Evolutionary conservation across 1,140 invertebrate species (phyloP), one percentile per base, ranked within the genome.

Genomic region (Globodera ellingtonae): DNA sequence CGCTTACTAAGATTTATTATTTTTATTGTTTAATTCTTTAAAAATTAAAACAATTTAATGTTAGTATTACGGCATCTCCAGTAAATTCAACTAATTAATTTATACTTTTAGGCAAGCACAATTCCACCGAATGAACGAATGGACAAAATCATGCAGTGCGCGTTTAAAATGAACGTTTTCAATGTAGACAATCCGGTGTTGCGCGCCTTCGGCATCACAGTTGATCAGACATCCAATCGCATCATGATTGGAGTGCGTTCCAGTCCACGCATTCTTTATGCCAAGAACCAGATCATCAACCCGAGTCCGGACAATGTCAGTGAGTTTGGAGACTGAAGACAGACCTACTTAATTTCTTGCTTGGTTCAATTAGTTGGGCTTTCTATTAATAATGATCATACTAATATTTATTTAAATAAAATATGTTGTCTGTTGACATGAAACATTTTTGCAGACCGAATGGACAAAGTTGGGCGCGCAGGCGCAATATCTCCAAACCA

Each of bases 201-300:
- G 44, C 35, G 71, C 70, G 81, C 80, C 56, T 82, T 82, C 46
- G 81, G 81, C 8, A 82, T 82, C 35, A 48, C n/a, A 4, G 81
- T 82, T 5, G 71, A 21, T 8, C 21, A 44, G 46, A 65, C 71
- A 35, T 82, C 81, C 5, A 82, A 82, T 75, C 24, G 75, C 67
- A 18, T 82, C 50, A 67, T 70, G 18, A 83, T 83, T 52, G 81
- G 81, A 35, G 72, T 82, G 35, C 81, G 81, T 13, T 62, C 59
- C 21, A 21, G 69, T 48, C 81, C 81, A 3, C n/a, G 81, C 35
- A 82, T 82, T 82, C 81, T 62, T 48, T 82, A 79, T 24, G 81
- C 80, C 7, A 76, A 82, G 15, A 83, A 82, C 71, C 79, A 82
- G 48, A 83, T 82, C 21, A 65, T 82, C 4, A 72, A 84, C 8